Base-by-base conservation (phyloP, 2,113 vertebrate species). In the Rallus limicola region DNA sequence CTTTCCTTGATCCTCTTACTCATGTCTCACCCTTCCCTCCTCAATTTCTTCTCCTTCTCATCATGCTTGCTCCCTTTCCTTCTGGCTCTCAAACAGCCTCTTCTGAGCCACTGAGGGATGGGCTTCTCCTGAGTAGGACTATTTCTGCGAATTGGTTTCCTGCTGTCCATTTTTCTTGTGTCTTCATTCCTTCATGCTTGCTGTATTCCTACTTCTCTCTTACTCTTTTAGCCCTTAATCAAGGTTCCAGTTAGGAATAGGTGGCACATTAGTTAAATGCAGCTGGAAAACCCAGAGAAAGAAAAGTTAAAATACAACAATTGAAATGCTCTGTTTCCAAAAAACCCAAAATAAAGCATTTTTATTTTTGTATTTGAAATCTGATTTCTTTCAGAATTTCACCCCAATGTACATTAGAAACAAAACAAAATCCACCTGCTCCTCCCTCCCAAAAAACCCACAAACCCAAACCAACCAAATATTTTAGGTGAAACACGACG, bases 61-160 rank as follows among this genome's bases (percentile, higher is more conserved):
- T 46, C 0, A 0, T 59, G 80, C 58, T 82, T n/a, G 33, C 63
- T 95, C 70, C 16, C n/a, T 86, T 74, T 50, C 55, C 53, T 94
- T 46, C 31, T 83, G 76, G 46, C 63, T 64, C 42, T 59, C 46
- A 28, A 62, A 24, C 34, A 78, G 13, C 46, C 56, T 63, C 31
- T 60, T 12, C 31, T 12, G 72, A 78, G 74, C 59, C 4, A 3
- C 91, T 79, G 84, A 92, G 86, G 46, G 83, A 91, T 87, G 77
- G 62, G 72, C 64, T 94, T 58, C 84, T 90, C 70, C n/a, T 0
- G 25, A 84, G 93, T 71, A 91, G 93, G 80, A 86, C 77, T 62
- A 82, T 84, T 84, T 74, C 90, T 86, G 69, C 83, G 96, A 75
- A 95, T 95, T 91, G 69, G 18, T 91, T 96, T 95, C 87, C 70